Base-by-base conservation (phyloP, 2,113 vertebrate genomes). In the Mohoua ochrocephala region DNA sequence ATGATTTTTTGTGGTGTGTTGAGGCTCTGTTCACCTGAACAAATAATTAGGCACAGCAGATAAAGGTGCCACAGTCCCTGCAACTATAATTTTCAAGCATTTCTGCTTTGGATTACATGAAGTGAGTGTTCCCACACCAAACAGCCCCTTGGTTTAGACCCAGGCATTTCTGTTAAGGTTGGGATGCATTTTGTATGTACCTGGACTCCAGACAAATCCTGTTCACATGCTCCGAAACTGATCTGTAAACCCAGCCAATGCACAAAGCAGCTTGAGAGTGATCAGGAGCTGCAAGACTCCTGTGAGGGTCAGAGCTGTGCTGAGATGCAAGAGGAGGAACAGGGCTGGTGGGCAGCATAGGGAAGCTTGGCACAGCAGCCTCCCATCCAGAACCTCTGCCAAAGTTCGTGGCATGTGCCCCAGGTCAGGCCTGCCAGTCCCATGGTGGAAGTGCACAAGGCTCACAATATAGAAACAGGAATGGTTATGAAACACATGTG, bases 101-200 rank as follows among this genome's bases (percentile, higher is more conserved):
- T 93, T 92, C 77, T 82, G 20, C 41, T 88, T 44, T 44, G 45
- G 24, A 6, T 68, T 53, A 11, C 9, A 0, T 30, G 11, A 24
- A 44, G 18, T 35, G 49, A 71, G 30, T 44, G 21, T 76, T 87
- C 28, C 27, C 24, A 41, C 13, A n/a, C 15, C 7, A 42, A 63
- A 24, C 11, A 33, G 15, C 57, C 21, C 18, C n/a, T 75, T 79
- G 26, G 13, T 74, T 88, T 83, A 63, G 45, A 65, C 26, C 11
- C n/a, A 26, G 24, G 8, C 26, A 20, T 64, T 60, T 70, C 35
- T 84, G 9, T 13, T 75, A 8, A 41, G 2, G 1, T 42, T 78
- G 30, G 45, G 14, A 30, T 60, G 35, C 1, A 0, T 63, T 87
- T 82, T 19, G 2, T 31, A 18, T 1, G 0, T 70, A 21, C 24